These are phyloP conservation scores for Mycteria americana DNA, from an alignment of 2,797 vertebrate species.

Conservation along the genomic window DNA sequence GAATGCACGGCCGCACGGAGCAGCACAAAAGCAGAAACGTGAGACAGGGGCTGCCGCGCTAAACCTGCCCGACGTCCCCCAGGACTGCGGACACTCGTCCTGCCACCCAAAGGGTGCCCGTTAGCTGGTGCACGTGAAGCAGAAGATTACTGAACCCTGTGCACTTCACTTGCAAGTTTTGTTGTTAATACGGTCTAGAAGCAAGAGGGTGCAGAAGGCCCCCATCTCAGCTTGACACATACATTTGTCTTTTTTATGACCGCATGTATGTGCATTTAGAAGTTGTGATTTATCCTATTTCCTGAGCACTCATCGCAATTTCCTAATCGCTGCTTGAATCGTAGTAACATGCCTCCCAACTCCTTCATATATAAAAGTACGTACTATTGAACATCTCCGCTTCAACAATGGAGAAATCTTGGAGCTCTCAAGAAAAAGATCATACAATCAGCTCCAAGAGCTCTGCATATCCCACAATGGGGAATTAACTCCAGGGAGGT, in stretches of 20 bases:
- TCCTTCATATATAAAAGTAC: rapidly evolving
- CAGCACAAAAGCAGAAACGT: background rate
- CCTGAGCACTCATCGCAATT: background rate
- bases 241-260: background rate
- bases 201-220: background rate
- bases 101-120: background rate
- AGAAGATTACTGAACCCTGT: background rate
- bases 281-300: background rate
- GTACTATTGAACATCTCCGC: background rate
- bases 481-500: constrained; percentile 20
- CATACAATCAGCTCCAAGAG: background rate
- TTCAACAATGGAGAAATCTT: background rate
- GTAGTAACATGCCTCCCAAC: background rate
- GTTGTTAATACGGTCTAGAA: background rate
- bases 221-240: rapidly evolving
- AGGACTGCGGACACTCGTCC: rapidly evolving
- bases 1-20: rapidly evolving
- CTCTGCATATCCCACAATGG: background rate
- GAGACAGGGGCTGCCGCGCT: background rate
- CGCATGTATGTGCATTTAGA: rapidly evolving
- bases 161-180: background rate
- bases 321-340: background rate
- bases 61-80: rapidly evolving
- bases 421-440: background rate
- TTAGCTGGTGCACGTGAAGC: background rate